Evolutionary conservation across 2,888 invertebrate genomes (phyloP).

Genomic region (Cataglyphis livida): DNA sequence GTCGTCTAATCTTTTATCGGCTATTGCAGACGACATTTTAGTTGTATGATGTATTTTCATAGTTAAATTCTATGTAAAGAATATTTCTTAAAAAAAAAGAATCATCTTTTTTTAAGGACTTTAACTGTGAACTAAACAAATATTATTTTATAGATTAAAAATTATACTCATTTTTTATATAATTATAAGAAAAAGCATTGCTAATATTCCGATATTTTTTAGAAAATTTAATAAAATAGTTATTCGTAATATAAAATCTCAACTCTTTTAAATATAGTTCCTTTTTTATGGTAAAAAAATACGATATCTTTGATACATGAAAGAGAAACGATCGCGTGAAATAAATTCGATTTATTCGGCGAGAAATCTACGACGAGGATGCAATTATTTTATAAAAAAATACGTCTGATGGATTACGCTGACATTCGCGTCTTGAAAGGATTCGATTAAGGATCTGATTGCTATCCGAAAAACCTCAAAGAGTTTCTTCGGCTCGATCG

Average conservation of each 20-base stretch:
- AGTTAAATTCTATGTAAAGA: conserved; percentile 1
- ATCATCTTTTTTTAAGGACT: neutral
- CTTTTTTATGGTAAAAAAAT: neutral
- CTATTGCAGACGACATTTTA: conserved; percentile 2
- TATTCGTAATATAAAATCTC: neutral
- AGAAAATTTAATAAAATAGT: neutral
- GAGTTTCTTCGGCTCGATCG: conserved; percentile 46
- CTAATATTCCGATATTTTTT: neutral
- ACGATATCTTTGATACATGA: neutral
- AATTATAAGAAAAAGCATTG: neutral
- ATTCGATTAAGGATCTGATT: conserved; percentile 55
- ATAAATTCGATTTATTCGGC: conserved; percentile 24
- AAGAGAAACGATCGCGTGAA: neutral
- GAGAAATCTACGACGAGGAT: conserved; percentile 24
- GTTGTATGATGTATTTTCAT: neutral
- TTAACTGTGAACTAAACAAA: conserved; percentile 8
- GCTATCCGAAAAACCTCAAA: conserved; percentile 56
- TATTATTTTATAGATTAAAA: neutral
- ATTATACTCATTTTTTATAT: neutral
- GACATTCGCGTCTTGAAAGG: conserved; percentile 55
- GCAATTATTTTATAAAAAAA: conserved; percentile 45
- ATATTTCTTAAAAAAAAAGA: neutral
- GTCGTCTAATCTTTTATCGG: conserved; percentile 11
- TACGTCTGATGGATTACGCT: conserved; percentile 42
- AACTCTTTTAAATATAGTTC: neutral